Evolutionary conservation across 2,113 vertebrate species (phyloP), one percentile per base, ranked within the genome.

Genomic region (Ceyx melanurus): DNA sequence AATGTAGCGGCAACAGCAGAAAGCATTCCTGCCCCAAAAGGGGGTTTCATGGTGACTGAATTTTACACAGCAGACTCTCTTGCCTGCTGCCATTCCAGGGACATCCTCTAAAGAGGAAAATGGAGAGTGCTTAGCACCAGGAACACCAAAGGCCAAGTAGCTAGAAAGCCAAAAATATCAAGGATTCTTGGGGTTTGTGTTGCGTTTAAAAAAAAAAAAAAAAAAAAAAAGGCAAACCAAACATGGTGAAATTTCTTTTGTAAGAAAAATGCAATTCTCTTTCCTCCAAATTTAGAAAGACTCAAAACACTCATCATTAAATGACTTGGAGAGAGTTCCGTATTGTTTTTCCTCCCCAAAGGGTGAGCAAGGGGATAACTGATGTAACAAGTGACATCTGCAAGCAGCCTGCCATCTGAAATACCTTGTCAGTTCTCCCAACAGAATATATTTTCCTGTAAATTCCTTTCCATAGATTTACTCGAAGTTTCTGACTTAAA

Each of bases 11-110:
- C 9, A 66, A n/a, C 5, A 65, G 45, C 56, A 90, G 77, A 82
- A 57, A 14, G 31, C 1, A 0, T 56, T 56, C 48, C 12, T 26
- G 1, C 37, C 37, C 19, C 6, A 23, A 29, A 5, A 19, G 11
- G 58, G 15, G 6, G 35, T 46, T 40, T 86, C 28, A 3, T 20
- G 12, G 20, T 37, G 42, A 40, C 51, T 43, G 13, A 61, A 31
- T 76, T 71, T 65, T 57, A 40, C 45, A 40, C 2, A 1, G 31
- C 28, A 71, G 60, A 12, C 15, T 43, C 23, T 40, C 60, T 29
- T 46, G 20, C 33, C 65, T 64, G 7, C 43, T 90, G 29, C 43
- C 48, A 16, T 37, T 79, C 35, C n/a, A 16, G 64, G 72, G 25
- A 50, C 37, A 42, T 72, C 35, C 45, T 91, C 46, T 81, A 50